Conservation (phyloP, 2,797 vertebrate genomes). For the Synaphobranchus kaupii region DNA sequence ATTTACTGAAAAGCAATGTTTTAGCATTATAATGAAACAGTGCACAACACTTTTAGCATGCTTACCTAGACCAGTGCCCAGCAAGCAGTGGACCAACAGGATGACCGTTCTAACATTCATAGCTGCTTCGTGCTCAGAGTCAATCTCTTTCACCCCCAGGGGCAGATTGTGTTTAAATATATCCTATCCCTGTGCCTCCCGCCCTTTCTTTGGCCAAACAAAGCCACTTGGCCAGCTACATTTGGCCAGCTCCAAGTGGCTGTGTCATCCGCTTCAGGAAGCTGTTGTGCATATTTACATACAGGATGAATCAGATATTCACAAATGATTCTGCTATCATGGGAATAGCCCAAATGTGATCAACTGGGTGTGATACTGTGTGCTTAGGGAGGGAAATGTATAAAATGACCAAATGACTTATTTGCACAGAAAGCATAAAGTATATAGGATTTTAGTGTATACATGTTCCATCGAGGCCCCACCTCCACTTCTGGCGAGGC, state of each 20-base stretch:
- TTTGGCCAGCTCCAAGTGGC: neutral
- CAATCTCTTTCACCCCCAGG: neutral
- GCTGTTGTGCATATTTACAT: neutral
- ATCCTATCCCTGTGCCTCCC: neutral
- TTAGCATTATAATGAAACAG: neutral
- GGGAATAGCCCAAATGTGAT: neutral
- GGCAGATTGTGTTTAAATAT: constrained; percentile 6
- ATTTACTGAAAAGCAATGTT: too few species aligned
- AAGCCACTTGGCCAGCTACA: neutral
- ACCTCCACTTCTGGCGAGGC: too few species aligned
- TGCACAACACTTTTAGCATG: neutral
- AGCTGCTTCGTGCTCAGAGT: neutral
- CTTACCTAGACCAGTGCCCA: constrained; percentile 18
- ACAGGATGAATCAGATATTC: neutral
- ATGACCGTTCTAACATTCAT: neutral
- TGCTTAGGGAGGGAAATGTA: neutral
- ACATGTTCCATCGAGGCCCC: too few species aligned
- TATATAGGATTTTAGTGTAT: neutral
- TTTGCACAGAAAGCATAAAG: neutral
- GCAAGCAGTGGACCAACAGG: neutral
- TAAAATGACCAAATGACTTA: neutral
- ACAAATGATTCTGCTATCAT: neutral
- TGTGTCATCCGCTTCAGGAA: neutral
- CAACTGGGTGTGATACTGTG: neutral
- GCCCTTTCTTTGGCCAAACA: neutral